Base-by-base conservation (phyloP, 2,888 invertebrate genomes). In the Anorthoa munda region DNA sequence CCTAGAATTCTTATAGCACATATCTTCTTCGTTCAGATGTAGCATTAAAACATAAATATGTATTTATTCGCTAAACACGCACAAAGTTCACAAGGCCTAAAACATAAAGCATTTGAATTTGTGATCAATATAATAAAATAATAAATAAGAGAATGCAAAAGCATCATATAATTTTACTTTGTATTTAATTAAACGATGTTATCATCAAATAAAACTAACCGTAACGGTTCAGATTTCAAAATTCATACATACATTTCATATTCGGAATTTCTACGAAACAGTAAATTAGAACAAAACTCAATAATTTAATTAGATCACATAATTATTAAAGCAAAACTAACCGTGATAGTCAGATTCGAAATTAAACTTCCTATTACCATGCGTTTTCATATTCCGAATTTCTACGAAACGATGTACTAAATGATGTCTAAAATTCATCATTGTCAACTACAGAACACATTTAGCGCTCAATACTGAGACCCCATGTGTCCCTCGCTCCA, bases 401-500 rank as follows among this genome's bases (percentile, higher is more conserved):
- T 39, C 13, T n/a, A 45, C 2, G 13, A 31, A 26, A 59, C 4
- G 13, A 13, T n/a, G n/a, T n/a, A n/a, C n/a, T 17, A 48, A 53
- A n/a, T 64, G 48, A 0, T 23, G 4, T 23, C 39, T 39, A 18
- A 46, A 31, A 9, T 55, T 53, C 18, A 15, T 4, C 11, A 59
- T 31, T 51, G 7, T 18, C 7, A 53, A 17, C 7, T 12, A 45
- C 1, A 12, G 9, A 31, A 15, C 15, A 74, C n/a, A 39, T 76
- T 72, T 63, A 65, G 73, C 48, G 4, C 4, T 21, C 21, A 56
- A 81, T 73, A 72, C 60, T 13, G 11, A 9, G 4, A 1, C 21
- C 4, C 86, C n/a, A 85, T 87, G 72, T 87, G 86, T 84, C 87
- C 53, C 76, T 21, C 58, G 18, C 48, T 71, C 56, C 75, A 86